Base-by-base conservation (phyloP, 2,888 invertebrate species). In the Heliconius sara region DNA sequence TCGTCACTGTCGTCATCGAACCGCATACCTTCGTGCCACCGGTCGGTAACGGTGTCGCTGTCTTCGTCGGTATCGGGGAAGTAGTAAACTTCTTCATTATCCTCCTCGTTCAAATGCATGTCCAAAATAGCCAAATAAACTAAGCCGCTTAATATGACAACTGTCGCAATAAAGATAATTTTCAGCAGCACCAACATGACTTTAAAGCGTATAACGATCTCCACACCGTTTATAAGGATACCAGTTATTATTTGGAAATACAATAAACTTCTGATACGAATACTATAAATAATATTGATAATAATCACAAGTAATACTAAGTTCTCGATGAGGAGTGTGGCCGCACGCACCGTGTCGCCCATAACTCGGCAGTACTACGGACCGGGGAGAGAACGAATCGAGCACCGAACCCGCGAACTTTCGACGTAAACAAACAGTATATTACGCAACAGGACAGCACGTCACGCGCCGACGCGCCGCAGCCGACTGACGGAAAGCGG, bases 31-130 rank as follows among this genome's bases (percentile, higher is more conserved):
- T 70, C 70, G 25, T 70, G 70, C 70, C 70, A 70, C 7, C 2
- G 25, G 5, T 47, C 43, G 13, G 70, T 47, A 3, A 3, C 16
- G 2, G 68, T 43, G 12, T 43, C 25, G 7, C n/a, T 43, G 43
- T 70, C 70, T 3, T 70, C 70, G 1, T 70, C 43, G 43, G 43
- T 30, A 5, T 70, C 70, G 43, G 70, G 70, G 16, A 70, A 70
- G 25, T 43, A 16, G 7, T 5, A 34, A 12, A 43, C 39, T 68
- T 68, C 22, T 19, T 67, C 30, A 30, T 30, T 7, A 7, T 19
- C 66, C 0, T 30, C 7, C 3, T 67, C 34, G 7, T n/a, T 9
- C 9, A 52, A 19, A 19, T n/a, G 4, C 12, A 25, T 7, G 0
- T 25, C 43, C 7, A 47, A 47, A 25, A 47, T 7, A 1, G 16